Percentiles rank a stretch among this genome's conserved stretches.
Evolutionary conservation across 2,888 invertebrate genomes (phyloP).

Genomic region (Pyrrhosoma nymphula): DNA sequence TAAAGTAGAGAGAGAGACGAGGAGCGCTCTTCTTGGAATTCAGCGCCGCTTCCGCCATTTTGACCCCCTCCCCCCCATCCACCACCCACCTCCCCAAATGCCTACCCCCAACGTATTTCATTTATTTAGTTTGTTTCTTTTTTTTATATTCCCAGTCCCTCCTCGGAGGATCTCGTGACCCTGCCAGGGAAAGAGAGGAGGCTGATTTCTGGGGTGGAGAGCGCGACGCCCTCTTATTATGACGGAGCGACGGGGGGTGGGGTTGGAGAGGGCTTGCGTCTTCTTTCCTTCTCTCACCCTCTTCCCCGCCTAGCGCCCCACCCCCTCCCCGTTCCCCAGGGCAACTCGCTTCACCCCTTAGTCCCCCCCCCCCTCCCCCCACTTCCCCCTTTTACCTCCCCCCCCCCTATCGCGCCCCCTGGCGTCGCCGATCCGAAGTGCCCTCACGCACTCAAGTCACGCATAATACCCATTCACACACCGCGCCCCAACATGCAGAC

Average conservation of each 20-base stretch:
- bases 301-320: too few relatives aligned
- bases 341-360: too few relatives aligned
- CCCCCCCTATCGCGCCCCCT: too few relatives aligned
- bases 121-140: neutral
- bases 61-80: neutral
- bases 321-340: too few relatives aligned
- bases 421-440: too few relatives aligned
- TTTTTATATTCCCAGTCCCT: neutral
- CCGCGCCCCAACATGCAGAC: too few relatives aligned
- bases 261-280: neutral
- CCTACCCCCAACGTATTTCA: neutral
- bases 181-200: neutral
- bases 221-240: neutral
- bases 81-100: neutral
- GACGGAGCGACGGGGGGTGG: neutral
- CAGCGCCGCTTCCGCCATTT: constrained; percentile 3
- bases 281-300: neutral
- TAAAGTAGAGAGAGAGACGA: neutral
- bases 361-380: too few relatives aligned
- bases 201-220: neutral
- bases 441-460: too few relatives aligned
- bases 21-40: neutral
- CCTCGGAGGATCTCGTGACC: neutral
- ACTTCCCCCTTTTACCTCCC: too few relatives aligned
- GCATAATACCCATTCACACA: too few relatives aligned